These are phyloP conservation scores for Accipiter cooperii DNA, from an alignment of 2,113 vertebrate genomes.

Conservation along the genomic window DNA sequence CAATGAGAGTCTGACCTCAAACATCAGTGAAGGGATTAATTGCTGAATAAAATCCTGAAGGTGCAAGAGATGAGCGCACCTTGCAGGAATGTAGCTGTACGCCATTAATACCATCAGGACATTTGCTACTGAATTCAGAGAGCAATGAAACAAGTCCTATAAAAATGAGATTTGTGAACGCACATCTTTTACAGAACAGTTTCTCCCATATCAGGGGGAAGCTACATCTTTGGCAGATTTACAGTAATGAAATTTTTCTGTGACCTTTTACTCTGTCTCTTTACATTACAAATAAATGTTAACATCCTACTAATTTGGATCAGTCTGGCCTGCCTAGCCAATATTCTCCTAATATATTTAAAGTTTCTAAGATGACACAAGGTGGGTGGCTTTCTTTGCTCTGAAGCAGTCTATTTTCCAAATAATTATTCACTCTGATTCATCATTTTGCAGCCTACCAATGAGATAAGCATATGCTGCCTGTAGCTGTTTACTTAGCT, in stretches of 20 bases:
- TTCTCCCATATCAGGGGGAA: neutral
- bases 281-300: conserved; percentile 49
- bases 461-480: neutral
- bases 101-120: neutral
- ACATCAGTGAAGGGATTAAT: neutral
- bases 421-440: conserved; percentile 46
- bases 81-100: neutral
- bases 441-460: conserved; percentile 18
- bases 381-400: neutral
- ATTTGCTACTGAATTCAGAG: neutral
- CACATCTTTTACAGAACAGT: neutral
- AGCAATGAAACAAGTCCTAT: neutral
- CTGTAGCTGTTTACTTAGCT: conserved; percentile 39
- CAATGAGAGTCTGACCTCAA: neutral
- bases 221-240: neutral
- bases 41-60: neutral
- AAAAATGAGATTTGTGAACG: neutral
- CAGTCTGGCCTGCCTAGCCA: conserved; percentile 27
- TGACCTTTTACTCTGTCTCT: conserved; percentile 51
- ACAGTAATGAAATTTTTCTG: conserved; percentile 31
- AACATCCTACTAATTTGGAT: conserved; percentile 53
- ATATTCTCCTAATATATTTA: conserved; percentile 11
- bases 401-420: conserved; percentile 27
- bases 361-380: conserved; percentile 6
- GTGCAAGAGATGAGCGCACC: neutral